Conservation (phyloP, 2,113 vertebrate genomes). For the Noctilio leporinus region DNA sequence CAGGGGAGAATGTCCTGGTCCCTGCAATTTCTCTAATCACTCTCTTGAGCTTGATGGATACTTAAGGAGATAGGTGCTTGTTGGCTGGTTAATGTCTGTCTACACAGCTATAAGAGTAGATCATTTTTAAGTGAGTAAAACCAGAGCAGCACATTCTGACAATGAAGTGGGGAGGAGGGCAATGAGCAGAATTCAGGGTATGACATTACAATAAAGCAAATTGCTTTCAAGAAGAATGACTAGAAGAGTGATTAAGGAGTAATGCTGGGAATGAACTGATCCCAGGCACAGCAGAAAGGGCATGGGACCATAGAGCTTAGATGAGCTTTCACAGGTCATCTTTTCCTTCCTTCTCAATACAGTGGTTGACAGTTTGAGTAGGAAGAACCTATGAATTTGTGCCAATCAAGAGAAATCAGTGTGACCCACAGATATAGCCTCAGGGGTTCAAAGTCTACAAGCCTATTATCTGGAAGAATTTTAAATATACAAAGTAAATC, state of each 20-base stretch:
- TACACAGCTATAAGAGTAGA: neutral
- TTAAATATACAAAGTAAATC: neutral
- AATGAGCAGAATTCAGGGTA: neutral
- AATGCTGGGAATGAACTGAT: neutral
- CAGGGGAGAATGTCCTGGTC: neutral
- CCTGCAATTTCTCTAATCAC: neutral
- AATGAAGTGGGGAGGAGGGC: constrained; percentile 6
- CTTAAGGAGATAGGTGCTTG: neutral
- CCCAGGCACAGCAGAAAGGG: neutral
- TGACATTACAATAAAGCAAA: neutral
- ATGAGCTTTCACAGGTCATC: neutral
- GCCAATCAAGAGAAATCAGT: neutral
- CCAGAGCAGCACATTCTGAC: neutral
- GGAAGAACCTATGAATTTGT: neutral
- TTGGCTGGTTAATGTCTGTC: neutral
- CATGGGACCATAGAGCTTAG: neutral
- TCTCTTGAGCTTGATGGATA: neutral
- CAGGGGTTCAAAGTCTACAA: neutral
- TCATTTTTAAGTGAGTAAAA: constrained; percentile 28
- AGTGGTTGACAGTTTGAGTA: neutral
- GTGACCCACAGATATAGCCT: rapidly evolving
- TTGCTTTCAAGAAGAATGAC: neutral
- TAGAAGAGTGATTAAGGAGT: neutral
- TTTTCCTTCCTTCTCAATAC: neutral
- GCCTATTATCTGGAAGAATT: neutral